phyloP scores from a whole-genome alignment of 2,113 vertebrate genomes.

The Barnardius zonarius region DNA sequence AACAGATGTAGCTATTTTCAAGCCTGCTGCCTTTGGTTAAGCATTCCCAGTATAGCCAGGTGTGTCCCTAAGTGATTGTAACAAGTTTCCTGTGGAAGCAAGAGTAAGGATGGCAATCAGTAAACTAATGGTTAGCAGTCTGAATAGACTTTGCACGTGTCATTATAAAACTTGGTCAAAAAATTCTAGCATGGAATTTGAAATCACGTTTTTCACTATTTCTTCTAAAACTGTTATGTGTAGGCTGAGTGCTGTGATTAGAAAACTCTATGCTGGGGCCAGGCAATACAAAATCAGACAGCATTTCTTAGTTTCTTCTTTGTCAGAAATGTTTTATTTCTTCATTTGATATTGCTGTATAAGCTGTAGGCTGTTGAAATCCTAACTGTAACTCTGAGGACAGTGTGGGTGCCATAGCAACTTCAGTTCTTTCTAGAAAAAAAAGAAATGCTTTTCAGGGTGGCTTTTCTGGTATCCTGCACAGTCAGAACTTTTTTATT shows the following conservation, averaged over 20 bases:
- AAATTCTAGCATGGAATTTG: conserved; percentile 15
- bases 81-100: neutral
- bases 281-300: neutral
- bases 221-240: neutral
- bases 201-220: neutral
- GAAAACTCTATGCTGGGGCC: neutral
- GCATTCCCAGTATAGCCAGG: neutral
- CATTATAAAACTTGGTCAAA: neutral
- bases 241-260: neutral
- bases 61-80: neutral
- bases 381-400: neutral
- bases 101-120: neutral
- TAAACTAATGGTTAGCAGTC: neutral
- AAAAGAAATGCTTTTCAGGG: neutral
- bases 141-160: neutral
- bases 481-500: neutral
- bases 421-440: neutral
- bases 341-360: neutral
- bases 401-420: neutral
- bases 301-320: neutral
- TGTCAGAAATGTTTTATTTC: neutral
- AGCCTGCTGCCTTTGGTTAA: neutral
- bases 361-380: neutral
- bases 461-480: neutral
- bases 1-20: neutral